Evolutionary conservation across 2,888 invertebrate species (phyloP).

Genomic region (Linnaemya vulpina): DNA sequence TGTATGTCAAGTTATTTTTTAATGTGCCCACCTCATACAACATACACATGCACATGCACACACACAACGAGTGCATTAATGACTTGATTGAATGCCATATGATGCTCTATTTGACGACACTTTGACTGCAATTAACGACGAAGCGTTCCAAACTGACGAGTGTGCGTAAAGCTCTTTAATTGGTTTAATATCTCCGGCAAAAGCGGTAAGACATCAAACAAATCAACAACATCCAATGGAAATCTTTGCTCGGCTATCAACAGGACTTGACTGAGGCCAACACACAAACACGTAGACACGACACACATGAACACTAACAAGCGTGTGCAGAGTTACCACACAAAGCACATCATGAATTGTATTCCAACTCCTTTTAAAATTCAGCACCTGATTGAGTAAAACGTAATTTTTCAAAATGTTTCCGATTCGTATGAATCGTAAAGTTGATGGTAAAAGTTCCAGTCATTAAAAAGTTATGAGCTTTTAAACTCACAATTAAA

Average conservation of each 20-base stretch:
- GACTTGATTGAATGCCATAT: conserved; percentile 71
- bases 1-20: conserved; percentile 70
- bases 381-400: too few species aligned
- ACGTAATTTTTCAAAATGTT: too few species aligned
- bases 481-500: too few species aligned
- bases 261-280: conserved; percentile 6
- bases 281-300: background rate
- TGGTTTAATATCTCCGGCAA: conserved; percentile 57
- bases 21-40: conserved; percentile 62
- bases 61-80: conserved; percentile 63
- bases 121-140: conserved; percentile 71
- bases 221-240: conserved; percentile 39
- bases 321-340: too few species aligned
- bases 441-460: too few species aligned
- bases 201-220: conserved; percentile 69
- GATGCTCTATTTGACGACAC: conserved; percentile 69
- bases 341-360: too few species aligned
- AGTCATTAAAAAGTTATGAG: too few species aligned
- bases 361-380: background rate
- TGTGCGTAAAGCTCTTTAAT: conserved; percentile 66
- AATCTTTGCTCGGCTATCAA: background rate
- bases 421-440: too few species aligned
- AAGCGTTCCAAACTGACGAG: conserved; percentile 67
- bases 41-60: background rate
- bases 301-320: too few species aligned